Evolutionary conservation across 2,113 vertebrate genomes (phyloP), one percentile per base, ranked within the genome.

Genomic region (Callithrix jacchus): DNA sequence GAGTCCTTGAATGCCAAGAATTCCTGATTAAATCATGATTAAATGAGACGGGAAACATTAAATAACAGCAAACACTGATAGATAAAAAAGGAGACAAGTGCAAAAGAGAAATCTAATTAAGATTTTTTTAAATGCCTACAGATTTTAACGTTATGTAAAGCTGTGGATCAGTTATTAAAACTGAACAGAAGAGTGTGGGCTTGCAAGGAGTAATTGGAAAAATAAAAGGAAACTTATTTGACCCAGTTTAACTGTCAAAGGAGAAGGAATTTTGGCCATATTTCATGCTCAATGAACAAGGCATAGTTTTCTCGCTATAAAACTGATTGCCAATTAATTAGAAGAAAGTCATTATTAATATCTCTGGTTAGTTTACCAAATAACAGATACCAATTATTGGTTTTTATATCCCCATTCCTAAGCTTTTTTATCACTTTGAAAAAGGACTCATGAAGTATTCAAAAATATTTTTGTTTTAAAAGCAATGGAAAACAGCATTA

Each of bases 401-500:
- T 87, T 76, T 32, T 16, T 76, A 14, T 30, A 35, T 68, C 35
- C 42, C 5, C 4, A 92, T 16, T 18, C 11, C 49, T 56, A 80
- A n/a, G 27, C 0, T 25, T 64, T 61, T n/a, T 79, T 49, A 58
- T 93, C 49, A 91, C n/a, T 8, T 42, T 93, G 71, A 77, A 93
- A 95, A 94, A 80, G 37, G 88, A 68, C 45, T 93, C 54, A 81
- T 42, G 21, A 89, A 87, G 27, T 73, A 73, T 66, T 77, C 9
- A 35, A 87, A 80, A 88, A 70, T 3, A 42, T 8, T 58, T 91
- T 94, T 92, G 27, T 96, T 95, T 97, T 76, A 87, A 71, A 96
- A 96, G 87, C 80, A 79, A 42, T 93, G 94, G 95, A 92, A 97
- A 97, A 95, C 32, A 96, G 87, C 87, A 97, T 87, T 61, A 92